These are phyloP conservation scores for Lasioglossum figueresi DNA, from an alignment of 2,888 invertebrate genomes.

Conservation along the genomic window DNA sequence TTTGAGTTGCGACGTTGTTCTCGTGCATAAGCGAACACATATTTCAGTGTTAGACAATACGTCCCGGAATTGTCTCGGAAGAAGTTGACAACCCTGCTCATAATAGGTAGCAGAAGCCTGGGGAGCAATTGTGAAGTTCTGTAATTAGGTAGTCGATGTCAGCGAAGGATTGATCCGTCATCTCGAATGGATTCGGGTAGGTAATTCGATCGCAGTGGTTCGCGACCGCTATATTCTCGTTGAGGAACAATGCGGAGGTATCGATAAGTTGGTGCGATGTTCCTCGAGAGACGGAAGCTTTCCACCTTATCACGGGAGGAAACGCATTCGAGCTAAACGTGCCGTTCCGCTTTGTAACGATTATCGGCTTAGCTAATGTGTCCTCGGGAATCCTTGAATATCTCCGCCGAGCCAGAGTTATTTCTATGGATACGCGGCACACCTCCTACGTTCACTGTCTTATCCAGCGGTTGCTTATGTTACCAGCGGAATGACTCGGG, in stretches of 20 bases:
- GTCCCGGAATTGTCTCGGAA: no score
- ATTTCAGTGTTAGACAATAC: no score
- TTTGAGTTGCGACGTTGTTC: no score
- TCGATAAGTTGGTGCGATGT: neutral
- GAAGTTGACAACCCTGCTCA: no score
- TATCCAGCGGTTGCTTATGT: slow-evolving; percentile 53
- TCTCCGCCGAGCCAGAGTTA: slow-evolving; percentile 35
- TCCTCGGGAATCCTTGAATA: slow-evolving; percentile 50
- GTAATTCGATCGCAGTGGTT: neutral
- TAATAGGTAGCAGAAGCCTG: neutral
- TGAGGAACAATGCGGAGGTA: neutral
- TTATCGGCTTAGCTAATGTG: slow-evolving; percentile 60
- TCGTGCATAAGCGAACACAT: no score
- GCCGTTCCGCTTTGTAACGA: slow-evolving; percentile 48
- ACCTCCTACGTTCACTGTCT: slow-evolving; percentile 23
- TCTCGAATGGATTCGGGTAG: neutral
- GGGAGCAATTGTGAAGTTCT: neutral
- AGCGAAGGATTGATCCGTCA: neutral
- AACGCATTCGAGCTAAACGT: slow-evolving; percentile 33
- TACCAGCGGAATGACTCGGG: slow-evolving; percentile 35
- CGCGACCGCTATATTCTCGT: neutral
- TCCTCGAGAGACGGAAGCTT: slow-evolving; percentile 3
- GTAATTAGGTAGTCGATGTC: neutral
- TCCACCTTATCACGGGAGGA: slow-evolving; percentile 24
- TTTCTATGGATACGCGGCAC: slow-evolving; percentile 26